Evolutionary conservation across 2,888 invertebrate genomes (phyloP).

Genomic region (Drosophila testacea): DNA sequence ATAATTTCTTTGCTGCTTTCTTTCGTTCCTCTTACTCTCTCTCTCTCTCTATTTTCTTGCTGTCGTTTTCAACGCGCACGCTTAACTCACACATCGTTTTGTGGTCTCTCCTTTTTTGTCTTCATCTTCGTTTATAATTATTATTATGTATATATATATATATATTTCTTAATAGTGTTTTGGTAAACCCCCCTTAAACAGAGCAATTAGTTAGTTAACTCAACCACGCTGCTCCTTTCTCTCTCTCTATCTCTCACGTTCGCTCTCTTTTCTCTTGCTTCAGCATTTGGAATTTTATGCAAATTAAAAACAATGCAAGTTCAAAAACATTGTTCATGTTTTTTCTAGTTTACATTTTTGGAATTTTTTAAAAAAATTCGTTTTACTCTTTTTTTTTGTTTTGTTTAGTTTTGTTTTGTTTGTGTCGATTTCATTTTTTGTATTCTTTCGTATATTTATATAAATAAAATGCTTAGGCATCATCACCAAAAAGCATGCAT

Average conservation of each 20-base stretch:
- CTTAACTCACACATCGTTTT: slow-evolving; percentile 47
- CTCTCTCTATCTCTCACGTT: neutral
- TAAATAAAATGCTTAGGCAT: slow-evolving; percentile 59
- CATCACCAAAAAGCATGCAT: slow-evolving; percentile 28
- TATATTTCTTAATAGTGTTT: slow-evolving; percentile 43
- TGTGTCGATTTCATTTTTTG: slow-evolving; percentile 19
- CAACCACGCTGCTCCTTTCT: slow-evolving; percentile 48
- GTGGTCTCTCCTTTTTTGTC: slow-evolving; percentile 19
- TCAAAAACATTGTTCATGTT: slow-evolving; percentile 45
- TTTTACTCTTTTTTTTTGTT: slow-evolving; percentile 44
- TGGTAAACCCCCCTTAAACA: slow-evolving; percentile 45
- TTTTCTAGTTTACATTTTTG: slow-evolving; percentile 43
- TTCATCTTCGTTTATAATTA: slow-evolving; percentile 35
- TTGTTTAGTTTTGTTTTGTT: slow-evolving; percentile 19
- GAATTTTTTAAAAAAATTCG: slow-evolving; percentile 76
- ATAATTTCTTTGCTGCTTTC: slow-evolving; percentile 55
- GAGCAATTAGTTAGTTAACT: slow-evolving; percentile 59
- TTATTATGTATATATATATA: slow-evolving; percentile 12
- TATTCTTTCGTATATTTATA: slow-evolving; percentile 32
- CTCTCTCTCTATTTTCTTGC: slow-evolving; percentile 38
- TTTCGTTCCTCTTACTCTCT: slow-evolving; percentile 5
- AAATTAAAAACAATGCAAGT: slow-evolving; percentile 55
- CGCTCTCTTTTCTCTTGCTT: slow-evolving; percentile 34
- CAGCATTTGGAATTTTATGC: slow-evolving; percentile 71
- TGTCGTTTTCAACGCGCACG: slow-evolving; percentile 69